Base-by-base conservation (phyloP, 2,113 vertebrate genomes). In the Mormyrus iriodes region DNA sequence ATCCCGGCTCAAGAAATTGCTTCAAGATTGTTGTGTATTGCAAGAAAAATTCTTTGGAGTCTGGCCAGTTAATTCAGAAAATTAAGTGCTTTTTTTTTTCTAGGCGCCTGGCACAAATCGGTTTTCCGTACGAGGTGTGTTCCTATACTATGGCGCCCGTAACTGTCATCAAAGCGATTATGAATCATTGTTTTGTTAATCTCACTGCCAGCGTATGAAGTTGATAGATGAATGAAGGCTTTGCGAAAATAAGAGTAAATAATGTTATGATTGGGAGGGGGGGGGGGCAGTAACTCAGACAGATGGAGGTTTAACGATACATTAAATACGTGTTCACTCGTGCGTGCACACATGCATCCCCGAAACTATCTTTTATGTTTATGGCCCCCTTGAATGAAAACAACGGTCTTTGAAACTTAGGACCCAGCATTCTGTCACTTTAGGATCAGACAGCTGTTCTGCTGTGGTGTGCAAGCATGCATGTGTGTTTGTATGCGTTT, bases 1-100 rank as follows among this genome's bases (percentile, higher is more conserved):
- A 94, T 94, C 93, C 93, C 94, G 92, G 92, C 94, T 93, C 91
- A 93, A 94, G 94, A 92, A 94, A 92, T 94, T 91, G 88, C 94
- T 95, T 93, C 92, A 94, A 94, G 93, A 91, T 92, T 94, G 93
- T 94, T 94, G 94, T 92, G 93, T 92, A 92, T 93, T 83, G 91
- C 89, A 82, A 73, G 89, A 89, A 90, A 88, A 89, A 93, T 90
- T 51, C 19, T 91, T 91, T 92, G 92, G 94, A 92, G 93, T 93
- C 91, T 92, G 91, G 89, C 91, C 89, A 91, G 90, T 90, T 91
- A 92, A 93, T 93, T 94, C 92, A 93, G 89, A 90, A 93, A 94
- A 92, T 93, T 93, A 91, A 94, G 93, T 91, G 82, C 91, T 92
- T 94, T 92, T 93, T 92, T 93, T 92, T 92, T 44, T 0, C 92